Base-by-base conservation (phyloP, 2,888 invertebrate genomes). In the Dichetophora obliterata region DNA sequence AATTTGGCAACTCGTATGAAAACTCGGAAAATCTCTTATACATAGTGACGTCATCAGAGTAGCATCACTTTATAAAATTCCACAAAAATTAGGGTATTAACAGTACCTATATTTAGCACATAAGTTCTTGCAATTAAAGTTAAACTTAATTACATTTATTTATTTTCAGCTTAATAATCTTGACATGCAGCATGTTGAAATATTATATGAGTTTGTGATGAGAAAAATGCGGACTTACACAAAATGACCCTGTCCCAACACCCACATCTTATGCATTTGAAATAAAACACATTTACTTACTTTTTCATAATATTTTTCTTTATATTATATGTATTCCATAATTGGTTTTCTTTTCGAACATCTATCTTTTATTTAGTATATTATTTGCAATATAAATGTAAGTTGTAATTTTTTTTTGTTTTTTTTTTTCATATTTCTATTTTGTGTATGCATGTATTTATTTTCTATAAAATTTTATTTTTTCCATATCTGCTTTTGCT, bases 381-480 rank as follows among this genome's bases (percentile, higher is more conserved):
- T 72, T 72, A 75, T 59, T 43, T 68, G 48, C 14, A 50, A 75
- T 14, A 80, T 37, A 48, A 75, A 74, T 70, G 37, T 71, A 37
- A 75, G 57, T 48, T 31, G 76, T 73, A 76, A 72, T 78, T 78
- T 80, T 4, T 11, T 77, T 24, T n/a, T n/a, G n/a, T n/a, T 74
- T n/a, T 76, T 73, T 72, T 52, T 43, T 54, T 22, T 31, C 69
- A 50, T 66, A 70, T 74, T 78, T 78, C 75, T 81, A 80, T 77
- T 81, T 76, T 76, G 75, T 79, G 78, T 79, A 80, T 82, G 80
- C 76, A 77, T 79, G 68, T 75, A 75, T 79, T 82, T 70, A 77
- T 79, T 75, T 43, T 43, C 79, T 80, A 79, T 77, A 76, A 72
- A 31, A 79, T 73, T 59, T 37, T 66, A 73, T 72, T 78, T 76